Evolutionary conservation across 2,888 invertebrate species (phyloP), one percentile per base, ranked within the genome.

Genomic region (Rhagonycha lutea): DNA sequence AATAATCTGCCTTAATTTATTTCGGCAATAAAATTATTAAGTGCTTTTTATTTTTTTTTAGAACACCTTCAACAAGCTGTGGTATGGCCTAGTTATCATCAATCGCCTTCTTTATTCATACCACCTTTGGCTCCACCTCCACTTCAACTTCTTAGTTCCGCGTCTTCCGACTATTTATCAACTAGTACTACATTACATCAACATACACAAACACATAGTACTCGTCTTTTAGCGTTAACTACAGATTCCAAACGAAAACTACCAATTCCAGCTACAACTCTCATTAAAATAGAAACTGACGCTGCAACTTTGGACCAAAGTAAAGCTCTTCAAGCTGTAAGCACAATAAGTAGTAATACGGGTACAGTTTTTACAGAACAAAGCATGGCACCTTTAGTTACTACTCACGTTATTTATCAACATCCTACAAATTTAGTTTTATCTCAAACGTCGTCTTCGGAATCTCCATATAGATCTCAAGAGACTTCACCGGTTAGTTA

Each of bases 1-100:
- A n/a, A n/a, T n/a, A n/a, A 47, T n/a, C 47, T 47, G 47, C 47
- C n/a, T 8, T 7, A 47, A 47, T 47, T 47, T 47, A 47, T n/a
- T 47, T 65, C 12, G 24, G 0, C 23, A 24, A 65, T 65, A 8
- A 65, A 65, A 24, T 65, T 18, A 18, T n/a, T 32, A 32, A 47
- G 7, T 47, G n/a, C 8, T 47, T 47, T 47, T 28, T 47, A 18
- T 2, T 18, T 68, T 70, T 78, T 86, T 86, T 77, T 88, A 89
- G 92, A 91, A 84, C 93, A 93, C 83, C 89, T 94, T 79, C 93
- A 93, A 79, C 93, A 94, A 85, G 91, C 94, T 0, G 92, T 94
- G 65, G 92, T 94, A 18, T 94, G 94, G 94, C 94, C 94, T 61
- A 92, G 93, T 82, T 91, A 93, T 85, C 88, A 89, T 72, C 90